Evolutionary conservation across 2,797 vertebrate species (phyloP).

Genomic region (Cheirogaleus major): DNA sequence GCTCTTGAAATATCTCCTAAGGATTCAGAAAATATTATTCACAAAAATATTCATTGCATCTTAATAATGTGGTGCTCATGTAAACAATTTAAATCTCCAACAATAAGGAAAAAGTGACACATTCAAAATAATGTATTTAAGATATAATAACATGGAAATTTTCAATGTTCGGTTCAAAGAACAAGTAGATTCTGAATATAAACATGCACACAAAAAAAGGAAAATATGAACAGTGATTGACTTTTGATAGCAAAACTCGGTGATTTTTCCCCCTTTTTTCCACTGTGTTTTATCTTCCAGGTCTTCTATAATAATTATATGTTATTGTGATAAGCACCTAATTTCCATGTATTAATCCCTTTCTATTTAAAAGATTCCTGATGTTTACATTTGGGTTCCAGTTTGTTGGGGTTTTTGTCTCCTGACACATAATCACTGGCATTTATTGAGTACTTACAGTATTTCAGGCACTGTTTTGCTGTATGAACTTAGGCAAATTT

Average conservation of each 20-base stretch:
- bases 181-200: neutral
- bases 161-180: neutral
- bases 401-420: neutral
- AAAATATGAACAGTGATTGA: neutral
- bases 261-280: neutral
- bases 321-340: neutral
- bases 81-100: neutral
- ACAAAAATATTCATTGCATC: neutral
- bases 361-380: neutral
- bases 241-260: neutral
- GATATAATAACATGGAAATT: neutral
- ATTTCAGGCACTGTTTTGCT: neutral
- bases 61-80: neutral
- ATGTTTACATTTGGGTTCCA: neutral
- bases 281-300: neutral
- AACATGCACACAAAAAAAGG: neutral
- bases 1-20: neutral
- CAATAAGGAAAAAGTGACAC: neutral
- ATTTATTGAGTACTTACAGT: neutral
- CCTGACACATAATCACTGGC: neutral
- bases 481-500: neutral
- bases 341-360: neutral
- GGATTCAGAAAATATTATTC: neutral
- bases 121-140: neutral
- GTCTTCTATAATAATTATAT: neutral